Evolutionary conservation across 2,888 invertebrate species (phyloP).

Genomic region (Zygaena filipendulae): DNA sequence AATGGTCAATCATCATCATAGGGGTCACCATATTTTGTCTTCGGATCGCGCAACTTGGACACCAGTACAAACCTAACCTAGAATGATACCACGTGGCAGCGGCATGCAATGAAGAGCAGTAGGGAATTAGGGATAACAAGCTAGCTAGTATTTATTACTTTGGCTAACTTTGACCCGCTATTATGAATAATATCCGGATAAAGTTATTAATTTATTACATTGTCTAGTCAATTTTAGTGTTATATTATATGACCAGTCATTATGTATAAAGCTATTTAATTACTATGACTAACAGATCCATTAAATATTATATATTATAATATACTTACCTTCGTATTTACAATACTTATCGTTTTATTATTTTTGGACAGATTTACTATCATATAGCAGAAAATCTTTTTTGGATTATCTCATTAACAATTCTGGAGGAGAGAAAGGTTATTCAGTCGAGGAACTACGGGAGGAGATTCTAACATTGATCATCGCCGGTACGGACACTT

Average conservation of each 20-base stretch:
- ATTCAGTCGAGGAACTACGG: constrained; percentile 60
- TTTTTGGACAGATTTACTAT: constrained; percentile 28
- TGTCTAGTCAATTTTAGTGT: constrained; percentile 1
- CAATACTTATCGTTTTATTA: no score
- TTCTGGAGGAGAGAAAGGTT: constrained; percentile 55
- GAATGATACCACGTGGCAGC: no score
- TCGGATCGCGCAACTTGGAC: no score
- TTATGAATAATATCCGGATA: constrained; percentile 5
- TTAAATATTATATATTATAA: no score
- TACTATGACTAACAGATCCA: constrained; percentile 3
- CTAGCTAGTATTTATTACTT: constrained; percentile 1
- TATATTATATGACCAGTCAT: constrained; percentile 3
- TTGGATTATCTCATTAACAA: constrained; percentile 62
- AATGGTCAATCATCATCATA: no score
- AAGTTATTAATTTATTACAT: constrained; percentile 3
- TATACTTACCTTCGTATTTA: no score
- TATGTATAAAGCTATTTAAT: constrained; percentile 4
- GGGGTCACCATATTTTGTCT: no score
- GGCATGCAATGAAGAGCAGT: no score
- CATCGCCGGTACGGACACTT: constrained; percentile 66
- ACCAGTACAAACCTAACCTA: no score
- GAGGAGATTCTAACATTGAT: constrained; percentile 69
- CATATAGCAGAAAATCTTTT: constrained; percentile 55
- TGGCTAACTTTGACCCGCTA: constrained; percentile 4
- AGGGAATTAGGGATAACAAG: constrained; percentile 2